Conservation (phyloP, 2,888 invertebrate species). For the Phyllotreta striolata region DNA sequence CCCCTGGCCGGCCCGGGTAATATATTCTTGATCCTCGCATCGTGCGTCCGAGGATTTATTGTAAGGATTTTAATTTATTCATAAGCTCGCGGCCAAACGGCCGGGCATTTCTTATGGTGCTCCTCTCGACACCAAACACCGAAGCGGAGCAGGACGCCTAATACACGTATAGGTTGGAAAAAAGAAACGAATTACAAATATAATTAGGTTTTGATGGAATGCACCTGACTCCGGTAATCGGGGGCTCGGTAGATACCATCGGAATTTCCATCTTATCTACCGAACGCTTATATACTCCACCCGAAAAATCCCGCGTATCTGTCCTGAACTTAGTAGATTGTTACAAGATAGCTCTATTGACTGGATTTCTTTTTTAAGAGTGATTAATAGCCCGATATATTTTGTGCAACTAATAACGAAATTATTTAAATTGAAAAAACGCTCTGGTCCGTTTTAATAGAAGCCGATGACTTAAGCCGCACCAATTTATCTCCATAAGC, state of each 20-base stretch:
- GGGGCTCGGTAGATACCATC: conserved; percentile 20
- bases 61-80: conserved; percentile 61
- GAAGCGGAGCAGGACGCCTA: conserved; percentile 15
- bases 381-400: too few species aligned
- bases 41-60: conserved; percentile 60
- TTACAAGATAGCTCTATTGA: too few species aligned
- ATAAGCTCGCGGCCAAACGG: conserved; percentile 56
- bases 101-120: conserved; percentile 54
- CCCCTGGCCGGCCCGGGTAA: conserved; percentile 54
- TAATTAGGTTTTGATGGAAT: conserved; percentile 57
- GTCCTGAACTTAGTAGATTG: too few species aligned
- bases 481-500: conserved; percentile 61
- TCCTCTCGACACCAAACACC: conserved; percentile 52
- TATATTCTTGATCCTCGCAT: conserved; percentile 58
- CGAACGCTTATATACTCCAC: conserved; percentile 1
- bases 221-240: conserved; percentile 49
- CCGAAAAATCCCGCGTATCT: too few species aligned
- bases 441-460: conserved; percentile 14
- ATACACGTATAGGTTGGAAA: neutral
- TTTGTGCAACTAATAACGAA: neutral
- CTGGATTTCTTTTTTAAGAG: too few species aligned
- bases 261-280: conserved; percentile 12
- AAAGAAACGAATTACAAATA: conserved; percentile 55
- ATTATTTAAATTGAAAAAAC: conserved; percentile 29
- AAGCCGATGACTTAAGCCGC: conserved; percentile 57